These are phyloP conservation scores for Cranoglanis bouderius DNA, from an alignment of 2,113 vertebrate genomes.

Conservation along the genomic window DNA sequence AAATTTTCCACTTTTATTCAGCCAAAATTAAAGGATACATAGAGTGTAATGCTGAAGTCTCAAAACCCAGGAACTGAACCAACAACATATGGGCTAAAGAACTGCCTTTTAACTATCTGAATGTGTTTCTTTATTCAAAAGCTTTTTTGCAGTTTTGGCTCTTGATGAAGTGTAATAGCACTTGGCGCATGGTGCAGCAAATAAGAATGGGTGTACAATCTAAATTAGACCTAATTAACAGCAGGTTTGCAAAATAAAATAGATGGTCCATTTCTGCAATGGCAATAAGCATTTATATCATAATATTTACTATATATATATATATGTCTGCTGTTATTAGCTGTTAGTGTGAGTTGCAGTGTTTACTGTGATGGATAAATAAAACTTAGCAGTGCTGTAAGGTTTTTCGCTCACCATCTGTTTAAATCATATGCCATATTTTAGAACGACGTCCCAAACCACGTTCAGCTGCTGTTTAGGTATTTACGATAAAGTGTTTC, in stretches of 20 bases:
- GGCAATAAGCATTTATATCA: background rate
- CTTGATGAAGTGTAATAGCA: background rate
- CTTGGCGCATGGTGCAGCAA: constrained; percentile 4
- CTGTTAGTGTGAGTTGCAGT: background rate
- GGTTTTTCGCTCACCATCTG: constrained; percentile 57
- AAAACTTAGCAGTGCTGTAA: constrained; percentile 33
- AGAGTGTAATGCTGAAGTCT: background rate
- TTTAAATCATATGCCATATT: constrained; percentile 66
- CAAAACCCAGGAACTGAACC: background rate
- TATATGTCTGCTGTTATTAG: background rate
- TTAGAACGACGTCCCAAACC: background rate
- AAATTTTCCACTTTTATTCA: background rate
- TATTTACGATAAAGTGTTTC: background rate
- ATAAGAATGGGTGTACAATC: background rate
- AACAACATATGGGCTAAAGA: constrained; percentile 7
- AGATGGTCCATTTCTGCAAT: background rate
- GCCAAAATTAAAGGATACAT: background rate
- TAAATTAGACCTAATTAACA: constrained; percentile 9
- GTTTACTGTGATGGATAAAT: constrained; percentile 30
- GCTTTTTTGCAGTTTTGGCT: constrained; percentile 23
- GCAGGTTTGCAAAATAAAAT: background rate
- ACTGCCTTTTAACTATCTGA: background rate
- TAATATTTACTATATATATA: background rate
- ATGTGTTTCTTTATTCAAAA: constrained; percentile 17
- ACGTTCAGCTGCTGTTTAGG: constrained; percentile 39